These are phyloP conservation scores for Heptranchias perlo DNA, from an alignment of 2,113 vertebrate genomes.

Conservation along the genomic window DNA sequence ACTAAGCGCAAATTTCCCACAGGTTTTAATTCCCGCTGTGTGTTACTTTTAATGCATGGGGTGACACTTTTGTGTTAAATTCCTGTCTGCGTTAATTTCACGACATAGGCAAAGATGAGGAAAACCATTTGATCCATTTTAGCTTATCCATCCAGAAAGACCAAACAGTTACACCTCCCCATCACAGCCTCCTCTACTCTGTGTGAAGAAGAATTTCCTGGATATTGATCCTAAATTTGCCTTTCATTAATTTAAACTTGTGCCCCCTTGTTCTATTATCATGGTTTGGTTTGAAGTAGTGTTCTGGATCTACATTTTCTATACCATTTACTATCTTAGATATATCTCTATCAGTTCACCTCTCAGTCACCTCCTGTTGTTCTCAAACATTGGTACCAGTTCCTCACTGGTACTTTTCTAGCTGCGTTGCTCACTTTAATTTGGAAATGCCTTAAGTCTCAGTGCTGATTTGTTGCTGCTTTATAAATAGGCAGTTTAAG, in stretches of 20 bases:
- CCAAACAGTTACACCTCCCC: too few relatives aligned
- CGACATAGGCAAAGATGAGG: background rate
- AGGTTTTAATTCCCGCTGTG: background rate
- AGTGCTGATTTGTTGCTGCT: too few relatives aligned
- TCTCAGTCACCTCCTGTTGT: background rate
- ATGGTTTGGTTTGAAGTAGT: background rate
- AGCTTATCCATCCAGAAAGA: background rate
- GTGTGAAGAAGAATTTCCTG: background rate
- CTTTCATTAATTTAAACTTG: background rate
- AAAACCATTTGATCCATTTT: background rate
- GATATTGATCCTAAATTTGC: background rate
- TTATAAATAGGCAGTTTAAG: too few relatives aligned
- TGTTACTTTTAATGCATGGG: background rate
- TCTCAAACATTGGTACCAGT: background rate
- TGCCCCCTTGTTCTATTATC: background rate
- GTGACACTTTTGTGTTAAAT: background rate
- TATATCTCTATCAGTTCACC: background rate
- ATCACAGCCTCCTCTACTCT: background rate
- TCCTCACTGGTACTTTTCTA: background rate
- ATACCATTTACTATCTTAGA: background rate
- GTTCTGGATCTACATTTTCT: background rate
- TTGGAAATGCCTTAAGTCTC: background rate
- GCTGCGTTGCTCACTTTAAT: background rate
- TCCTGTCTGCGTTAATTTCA: background rate
- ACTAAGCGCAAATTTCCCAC: background rate